Percentiles rank a stretch among this genome's conserved stretches.
Conservation (phyloP, 1,140 invertebrate genomes). For the Lerema accius region DNA sequence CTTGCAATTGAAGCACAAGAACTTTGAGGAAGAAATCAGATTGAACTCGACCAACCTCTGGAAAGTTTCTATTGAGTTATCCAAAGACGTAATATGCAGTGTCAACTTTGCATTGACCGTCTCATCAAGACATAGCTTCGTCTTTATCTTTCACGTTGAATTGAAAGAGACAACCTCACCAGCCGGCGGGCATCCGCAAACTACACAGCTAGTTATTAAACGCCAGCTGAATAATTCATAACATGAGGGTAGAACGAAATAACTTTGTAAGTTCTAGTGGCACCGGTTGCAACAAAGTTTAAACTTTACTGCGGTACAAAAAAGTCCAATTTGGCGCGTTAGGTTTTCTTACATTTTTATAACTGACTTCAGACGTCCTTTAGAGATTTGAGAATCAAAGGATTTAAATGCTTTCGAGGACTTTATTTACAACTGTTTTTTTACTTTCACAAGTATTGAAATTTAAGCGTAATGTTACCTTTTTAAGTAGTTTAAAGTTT, state of each 20-base stretch:
- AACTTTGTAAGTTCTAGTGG: slow-evolving; percentile 64
- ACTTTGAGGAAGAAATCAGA: slow-evolving; percentile 11
- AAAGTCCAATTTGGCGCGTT: slow-evolving; percentile 53
- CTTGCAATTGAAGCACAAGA: neutral
- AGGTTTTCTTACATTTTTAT: slow-evolving; percentile 47
- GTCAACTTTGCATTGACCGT: slow-evolving; percentile 49
- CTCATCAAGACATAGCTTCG: slow-evolving; percentile 41
- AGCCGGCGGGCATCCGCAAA: slow-evolving; percentile 51
- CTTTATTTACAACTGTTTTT: slow-evolving; percentile 57
- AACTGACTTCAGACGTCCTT: slow-evolving; percentile 50
- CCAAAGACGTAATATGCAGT: slow-evolving; percentile 48
- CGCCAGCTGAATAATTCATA: slow-evolving; percentile 79
- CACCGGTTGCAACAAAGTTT: slow-evolving; percentile 51
- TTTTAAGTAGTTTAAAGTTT: slow-evolving; percentile 22
- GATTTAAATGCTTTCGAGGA: slow-evolving; percentile 55
- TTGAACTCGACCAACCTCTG: slow-evolving; percentile 19
- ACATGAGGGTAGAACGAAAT: slow-evolving; percentile 73
- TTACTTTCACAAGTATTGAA: slow-evolving; percentile 22
- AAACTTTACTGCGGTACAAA: slow-evolving; percentile 56
- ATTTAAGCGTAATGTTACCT: slow-evolving; percentile 15
- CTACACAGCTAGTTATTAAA: slow-evolving; percentile 77
- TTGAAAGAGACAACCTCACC: slow-evolving; percentile 42
- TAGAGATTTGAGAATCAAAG: slow-evolving; percentile 64
- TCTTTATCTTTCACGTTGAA: slow-evolving; percentile 39
- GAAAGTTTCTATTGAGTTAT: slow-evolving; percentile 37